Evolutionary conservation across 2,888 invertebrate genomes (phyloP).

Genomic region (Clusia tigrina): DNA sequence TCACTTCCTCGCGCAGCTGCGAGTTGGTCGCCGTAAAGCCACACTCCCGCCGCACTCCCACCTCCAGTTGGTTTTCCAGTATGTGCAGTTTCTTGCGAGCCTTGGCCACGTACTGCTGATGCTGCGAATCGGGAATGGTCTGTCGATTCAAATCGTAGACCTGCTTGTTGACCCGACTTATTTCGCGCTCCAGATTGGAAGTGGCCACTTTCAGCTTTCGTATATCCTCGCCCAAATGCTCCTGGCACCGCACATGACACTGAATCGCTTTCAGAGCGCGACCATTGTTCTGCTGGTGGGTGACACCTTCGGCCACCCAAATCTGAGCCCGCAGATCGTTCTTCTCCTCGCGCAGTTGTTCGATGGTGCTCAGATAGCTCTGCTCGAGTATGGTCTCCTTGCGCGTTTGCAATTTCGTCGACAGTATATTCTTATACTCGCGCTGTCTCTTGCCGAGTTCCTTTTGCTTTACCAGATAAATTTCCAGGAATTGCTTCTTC

Average conservation of each 20-base stretch:
- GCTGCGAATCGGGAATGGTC: constrained; percentile 59
- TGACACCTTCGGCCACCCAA: constrained; percentile 57
- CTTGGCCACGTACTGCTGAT: constrained; percentile 50
- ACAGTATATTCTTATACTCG: constrained; percentile 58
- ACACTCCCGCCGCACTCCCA: constrained; percentile 58
- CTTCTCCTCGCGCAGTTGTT: constrained; percentile 52
- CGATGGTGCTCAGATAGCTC: constrained; percentile 53
- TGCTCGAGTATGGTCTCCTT: constrained; percentile 55
- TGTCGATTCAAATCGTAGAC: constrained; percentile 56
- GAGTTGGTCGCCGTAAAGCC: constrained; percentile 55
- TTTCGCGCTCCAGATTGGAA: constrained; percentile 54
- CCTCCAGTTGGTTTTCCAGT: constrained; percentile 59
- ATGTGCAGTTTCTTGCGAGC: constrained; percentile 52
- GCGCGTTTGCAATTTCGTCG: constrained; percentile 50
- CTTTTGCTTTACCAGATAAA: constrained; percentile 51
- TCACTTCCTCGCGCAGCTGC: constrained; percentile 51
- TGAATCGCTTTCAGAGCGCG: constrained; percentile 48
- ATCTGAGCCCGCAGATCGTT: constrained; percentile 56
- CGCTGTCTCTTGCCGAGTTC: constrained; percentile 58
- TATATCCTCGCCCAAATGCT: constrained; percentile 51
- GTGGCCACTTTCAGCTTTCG: constrained; percentile 53
- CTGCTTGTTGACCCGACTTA: constrained; percentile 53
- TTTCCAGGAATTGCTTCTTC: constrained; percentile 46
- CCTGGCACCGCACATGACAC: constrained; percentile 58
- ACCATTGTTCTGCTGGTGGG: constrained; percentile 47